These are phyloP conservation scores for Chelidonichthys spinosus DNA, from an alignment of 2,797 vertebrate species.

Conservation along the genomic window DNA sequence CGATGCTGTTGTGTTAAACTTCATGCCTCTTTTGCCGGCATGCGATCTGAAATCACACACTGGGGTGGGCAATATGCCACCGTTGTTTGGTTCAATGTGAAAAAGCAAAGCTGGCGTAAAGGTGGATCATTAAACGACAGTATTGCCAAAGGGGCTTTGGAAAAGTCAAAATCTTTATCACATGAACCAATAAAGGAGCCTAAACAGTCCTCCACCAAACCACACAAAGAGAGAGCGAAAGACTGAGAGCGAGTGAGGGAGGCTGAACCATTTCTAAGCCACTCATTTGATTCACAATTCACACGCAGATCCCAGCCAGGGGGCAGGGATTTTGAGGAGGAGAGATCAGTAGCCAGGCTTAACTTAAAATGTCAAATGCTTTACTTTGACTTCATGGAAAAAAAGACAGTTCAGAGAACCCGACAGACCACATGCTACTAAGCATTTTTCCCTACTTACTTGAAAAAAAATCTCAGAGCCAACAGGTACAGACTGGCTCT, in stretches of 20 bases:
- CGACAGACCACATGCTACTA: slow-evolving; percentile 68
- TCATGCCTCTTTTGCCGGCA: too few species aligned
- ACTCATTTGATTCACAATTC: slow-evolving; percentile 74
- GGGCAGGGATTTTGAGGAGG: slow-evolving; percentile 74
- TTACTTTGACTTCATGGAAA: slow-evolving; percentile 76
- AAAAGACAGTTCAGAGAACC: slow-evolving; percentile 74
- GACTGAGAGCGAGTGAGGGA: slow-evolving; percentile 30
- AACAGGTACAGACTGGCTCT: slow-evolving; percentile 76
- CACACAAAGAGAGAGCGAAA: slow-evolving; percentile 23
- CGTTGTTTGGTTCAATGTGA: too few species aligned
- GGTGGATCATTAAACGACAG: too few species aligned
- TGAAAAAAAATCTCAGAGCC: slow-evolving; percentile 43
- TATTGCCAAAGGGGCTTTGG: too few species aligned
- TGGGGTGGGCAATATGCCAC: too few species aligned
- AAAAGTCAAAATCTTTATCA: slow-evolving; percentile 39
- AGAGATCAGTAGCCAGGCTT: slow-evolving; percentile 75
- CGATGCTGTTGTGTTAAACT: too few species aligned
- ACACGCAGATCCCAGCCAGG: slow-evolving; percentile 74
- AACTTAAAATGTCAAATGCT: slow-evolving; percentile 79
- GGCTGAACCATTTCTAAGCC: slow-evolving; percentile 63
- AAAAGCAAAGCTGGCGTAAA: too few species aligned
- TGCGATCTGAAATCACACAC: too few species aligned
- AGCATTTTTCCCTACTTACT: slow-evolving; percentile 55
- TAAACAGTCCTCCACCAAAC: slow-evolving; percentile 38
- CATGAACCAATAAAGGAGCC: slow-evolving; percentile 26